Percentiles rank a stretch among this genome's conserved stretches.
Evolutionary conservation across 2,797 vertebrate species (phyloP).

Genomic region (Aselliscus stoliczkanus): DNA sequence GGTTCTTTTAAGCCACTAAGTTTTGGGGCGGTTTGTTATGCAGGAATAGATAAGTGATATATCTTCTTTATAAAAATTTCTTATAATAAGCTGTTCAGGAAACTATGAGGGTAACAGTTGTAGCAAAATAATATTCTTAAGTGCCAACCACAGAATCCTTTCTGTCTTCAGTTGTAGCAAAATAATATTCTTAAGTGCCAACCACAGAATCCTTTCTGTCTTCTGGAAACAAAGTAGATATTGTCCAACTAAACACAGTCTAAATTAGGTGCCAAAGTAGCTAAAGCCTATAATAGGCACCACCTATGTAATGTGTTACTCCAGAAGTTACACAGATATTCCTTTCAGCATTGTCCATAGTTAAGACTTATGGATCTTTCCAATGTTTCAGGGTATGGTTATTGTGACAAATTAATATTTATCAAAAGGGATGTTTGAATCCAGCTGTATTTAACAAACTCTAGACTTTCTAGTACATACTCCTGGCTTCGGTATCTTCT

Average conservation of each 20-base stretch:
- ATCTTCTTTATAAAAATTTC: not conserved
- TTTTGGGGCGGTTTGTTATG: not conserved
- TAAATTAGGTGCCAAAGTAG: not conserved
- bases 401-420: conserved; percentile 6
- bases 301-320: not conserved
- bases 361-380: not conserved
- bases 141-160: not conserved
- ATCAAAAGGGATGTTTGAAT: conserved; percentile 25
- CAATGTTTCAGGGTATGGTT: not conserved
- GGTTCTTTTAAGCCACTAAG: not conserved
- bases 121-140: not conserved
- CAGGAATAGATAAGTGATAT: not conserved
- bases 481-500: conserved; percentile 82
- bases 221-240: conserved; percentile 36
- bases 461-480: conserved; percentile 82
- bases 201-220: not conserved
- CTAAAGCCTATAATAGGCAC: not conserved
- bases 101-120: not conserved
- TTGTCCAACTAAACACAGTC: not conserved
- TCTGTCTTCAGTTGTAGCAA: not conserved
- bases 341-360: not conserved
- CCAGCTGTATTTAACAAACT: not conserved
- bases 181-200: not conserved
- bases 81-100: not conserved
- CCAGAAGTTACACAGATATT: not conserved